Evolutionary conservation across 2,113 vertebrate genomes (phyloP).

Genomic region (Gobius niger): DNA sequence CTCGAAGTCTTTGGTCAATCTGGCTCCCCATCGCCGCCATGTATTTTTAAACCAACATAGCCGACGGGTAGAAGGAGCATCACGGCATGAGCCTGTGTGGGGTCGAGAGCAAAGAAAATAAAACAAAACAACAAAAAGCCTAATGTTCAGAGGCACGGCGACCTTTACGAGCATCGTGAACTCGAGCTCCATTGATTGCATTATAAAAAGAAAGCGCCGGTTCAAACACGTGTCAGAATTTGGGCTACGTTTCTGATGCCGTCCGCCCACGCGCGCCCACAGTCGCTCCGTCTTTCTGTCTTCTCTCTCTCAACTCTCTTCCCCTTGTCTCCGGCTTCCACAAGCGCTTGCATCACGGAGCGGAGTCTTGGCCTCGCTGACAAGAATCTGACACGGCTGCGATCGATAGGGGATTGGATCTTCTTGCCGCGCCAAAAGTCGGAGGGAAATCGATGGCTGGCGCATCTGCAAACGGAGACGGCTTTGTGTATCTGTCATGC

Average conservation of each 20-base stretch:
- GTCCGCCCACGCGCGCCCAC: conserved; percentile 4
- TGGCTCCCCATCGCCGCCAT: background rate
- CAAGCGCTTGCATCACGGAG: conserved; percentile 49
- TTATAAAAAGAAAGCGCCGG: background rate
- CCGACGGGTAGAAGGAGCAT: background rate
- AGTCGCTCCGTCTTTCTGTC: conserved; percentile 7
- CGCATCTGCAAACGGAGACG: conserved; percentile 43
- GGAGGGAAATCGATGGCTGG: conserved; percentile 53
- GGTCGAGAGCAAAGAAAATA: no score
- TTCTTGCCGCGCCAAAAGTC: conserved; percentile 54
- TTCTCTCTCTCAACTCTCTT: background rate
- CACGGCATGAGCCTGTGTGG: no score
- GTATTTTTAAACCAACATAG: conserved; percentile 4
- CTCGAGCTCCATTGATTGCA: conserved; percentile 8
- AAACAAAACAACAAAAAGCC: background rate
- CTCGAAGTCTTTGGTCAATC: background rate
- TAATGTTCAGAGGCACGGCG: background rate
- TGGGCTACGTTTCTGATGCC: conserved; percentile 8
- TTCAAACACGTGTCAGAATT: conserved; percentile 16
- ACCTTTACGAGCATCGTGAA: conserved; percentile 4
- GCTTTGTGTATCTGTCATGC: conserved; percentile 3
- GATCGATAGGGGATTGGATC: conserved; percentile 68
- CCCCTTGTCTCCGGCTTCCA: background rate
- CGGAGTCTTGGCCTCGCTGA: conserved; percentile 43
- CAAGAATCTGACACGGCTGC: conserved; percentile 51